A percentile compares a stretch with the other conserved stretches of the same genome.
Evolutionary conservation across 2,888 invertebrate genomes (phyloP).

Genomic region (Thysanoteuthis rhombus): DNA sequence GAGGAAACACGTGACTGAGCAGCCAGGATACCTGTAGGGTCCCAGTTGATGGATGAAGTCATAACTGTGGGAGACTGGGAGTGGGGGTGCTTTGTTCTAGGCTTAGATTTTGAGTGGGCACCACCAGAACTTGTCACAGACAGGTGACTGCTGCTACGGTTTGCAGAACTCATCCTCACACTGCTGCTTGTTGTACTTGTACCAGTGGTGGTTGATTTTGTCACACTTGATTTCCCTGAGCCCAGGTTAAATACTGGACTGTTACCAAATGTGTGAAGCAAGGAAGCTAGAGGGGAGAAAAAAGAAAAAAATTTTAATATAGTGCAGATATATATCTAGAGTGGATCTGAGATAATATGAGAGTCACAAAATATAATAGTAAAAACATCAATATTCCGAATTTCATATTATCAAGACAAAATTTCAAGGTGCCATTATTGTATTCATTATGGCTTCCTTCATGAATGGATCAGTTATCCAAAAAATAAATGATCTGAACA

Average conservation of each 20-base stretch:
- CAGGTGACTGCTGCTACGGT: neutral
- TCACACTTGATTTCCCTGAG: conserved; percentile 36
- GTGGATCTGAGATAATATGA: no score
- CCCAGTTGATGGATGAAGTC: neutral
- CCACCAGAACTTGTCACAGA: neutral
- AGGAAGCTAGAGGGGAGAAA: conserved; percentile 32
- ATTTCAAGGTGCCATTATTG: no score
- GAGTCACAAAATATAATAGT: no score
- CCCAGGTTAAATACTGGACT: neutral
- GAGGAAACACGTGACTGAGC: conserved; percentile 16
- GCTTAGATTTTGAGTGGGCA: conserved; percentile 17
- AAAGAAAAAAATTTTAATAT: neutral
- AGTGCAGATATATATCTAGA: no score
- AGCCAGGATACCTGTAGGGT: neutral
- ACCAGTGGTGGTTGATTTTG: conserved; percentile 37
- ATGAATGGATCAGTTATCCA: no score
- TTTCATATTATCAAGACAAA: no score
- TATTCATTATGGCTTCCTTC: no score
- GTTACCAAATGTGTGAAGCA: conserved; percentile 39
- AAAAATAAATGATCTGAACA: no score
- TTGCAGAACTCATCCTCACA: conserved; percentile 35
- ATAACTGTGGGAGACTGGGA: neutral
- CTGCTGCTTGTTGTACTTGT: conserved; percentile 39
- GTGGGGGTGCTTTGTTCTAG: neutral
- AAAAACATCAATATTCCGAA: no score